Percentiles rank a stretch among this genome's conserved stretches.
These are phyloP conservation scores for Agonum fuliginosum DNA, from an alignment of 2,888 invertebrate species.

Conservation along the genomic window DNA sequence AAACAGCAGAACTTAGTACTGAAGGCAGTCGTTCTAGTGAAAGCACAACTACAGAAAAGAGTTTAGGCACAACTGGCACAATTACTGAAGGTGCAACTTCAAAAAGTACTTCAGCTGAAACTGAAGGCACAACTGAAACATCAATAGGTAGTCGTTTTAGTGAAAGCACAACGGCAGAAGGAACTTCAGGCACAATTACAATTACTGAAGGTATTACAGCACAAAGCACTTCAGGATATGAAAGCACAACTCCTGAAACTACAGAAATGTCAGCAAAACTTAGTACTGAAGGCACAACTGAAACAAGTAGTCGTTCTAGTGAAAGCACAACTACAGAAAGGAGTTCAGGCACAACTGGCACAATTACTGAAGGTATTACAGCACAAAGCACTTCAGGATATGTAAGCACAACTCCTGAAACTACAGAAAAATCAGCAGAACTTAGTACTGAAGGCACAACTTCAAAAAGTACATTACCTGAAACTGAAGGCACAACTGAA, in stretches of 20 bases:
- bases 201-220: conserved; percentile 10
- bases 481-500: conserved; percentile 23
- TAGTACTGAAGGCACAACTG: background rate
- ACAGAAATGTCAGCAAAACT: conserved; percentile 24
- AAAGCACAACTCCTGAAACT: background rate
- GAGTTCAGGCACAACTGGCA: conserved; percentile 39
- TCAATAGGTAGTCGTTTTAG: background rate
- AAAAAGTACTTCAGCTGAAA: too few relatives aligned
- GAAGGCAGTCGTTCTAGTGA: conserved; percentile 18
- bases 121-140: background rate
- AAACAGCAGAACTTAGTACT: background rate
- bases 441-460: too few relatives aligned
- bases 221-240: conserved; percentile 27
- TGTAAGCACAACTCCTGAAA: too few relatives aligned
- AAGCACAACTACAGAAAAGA: conserved; percentile 21
- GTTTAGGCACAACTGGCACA: conserved; percentile 52
- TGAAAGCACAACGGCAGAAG: conserved; percentile 2
- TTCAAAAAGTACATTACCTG: too few relatives aligned
- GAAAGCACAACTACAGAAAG: conserved; percentile 7
- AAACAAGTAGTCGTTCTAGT: conserved; percentile 18
- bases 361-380: background rate
- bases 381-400: too few relatives aligned
- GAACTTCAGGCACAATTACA: background rate
- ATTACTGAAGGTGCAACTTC: conserved; percentile 19
- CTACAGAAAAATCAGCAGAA: too few relatives aligned